Evolutionary conservation across 2,888 invertebrate species (phyloP).

Genomic region (Scaptomyza polygonia): DNA sequence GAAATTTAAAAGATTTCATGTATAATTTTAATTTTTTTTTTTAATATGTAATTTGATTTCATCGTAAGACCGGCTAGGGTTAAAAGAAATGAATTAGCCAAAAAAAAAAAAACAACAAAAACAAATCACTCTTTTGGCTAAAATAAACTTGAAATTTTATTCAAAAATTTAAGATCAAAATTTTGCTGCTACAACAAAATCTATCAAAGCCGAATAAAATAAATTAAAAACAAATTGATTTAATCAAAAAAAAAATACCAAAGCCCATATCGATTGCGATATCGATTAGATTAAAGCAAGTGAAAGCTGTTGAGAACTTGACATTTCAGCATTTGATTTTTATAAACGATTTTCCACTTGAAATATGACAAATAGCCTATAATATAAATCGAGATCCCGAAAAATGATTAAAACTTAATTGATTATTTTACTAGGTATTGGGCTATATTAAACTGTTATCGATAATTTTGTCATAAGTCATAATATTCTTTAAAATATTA

Average conservation of each 20-base stretch:
- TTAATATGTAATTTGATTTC: no score
- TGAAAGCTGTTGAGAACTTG: constrained; percentile 38
- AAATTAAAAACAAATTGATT: constrained; percentile 37
- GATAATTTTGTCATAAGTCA: no score
- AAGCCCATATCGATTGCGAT: neutral
- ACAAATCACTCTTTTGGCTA: neutral
- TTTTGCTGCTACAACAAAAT: constrained; percentile 3
- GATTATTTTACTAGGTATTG: no score
- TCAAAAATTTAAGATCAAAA: constrained; percentile 28
- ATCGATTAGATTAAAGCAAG: constrained; percentile 13
- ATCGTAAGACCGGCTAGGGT: no score
- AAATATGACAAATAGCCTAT: constrained; percentile 21
- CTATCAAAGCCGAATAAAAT: constrained; percentile 18
- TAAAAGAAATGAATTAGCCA: no score
- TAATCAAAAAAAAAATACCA: neutral
- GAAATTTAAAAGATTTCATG: no score
- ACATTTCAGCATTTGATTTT: constrained; percentile 1
- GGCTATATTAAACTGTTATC: neutral
- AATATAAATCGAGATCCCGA: constrained; percentile 26
- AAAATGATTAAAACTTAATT: neutral
- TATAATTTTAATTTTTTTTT: no score
- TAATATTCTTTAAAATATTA: neutral
- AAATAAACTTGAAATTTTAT: constrained; percentile 22
- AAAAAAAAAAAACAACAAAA: constrained; percentile 20
- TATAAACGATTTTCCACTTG: neutral